Evolutionary conservation across 2,888 invertebrate species (phyloP).

Genomic region (Encarsia formosa): DNA sequence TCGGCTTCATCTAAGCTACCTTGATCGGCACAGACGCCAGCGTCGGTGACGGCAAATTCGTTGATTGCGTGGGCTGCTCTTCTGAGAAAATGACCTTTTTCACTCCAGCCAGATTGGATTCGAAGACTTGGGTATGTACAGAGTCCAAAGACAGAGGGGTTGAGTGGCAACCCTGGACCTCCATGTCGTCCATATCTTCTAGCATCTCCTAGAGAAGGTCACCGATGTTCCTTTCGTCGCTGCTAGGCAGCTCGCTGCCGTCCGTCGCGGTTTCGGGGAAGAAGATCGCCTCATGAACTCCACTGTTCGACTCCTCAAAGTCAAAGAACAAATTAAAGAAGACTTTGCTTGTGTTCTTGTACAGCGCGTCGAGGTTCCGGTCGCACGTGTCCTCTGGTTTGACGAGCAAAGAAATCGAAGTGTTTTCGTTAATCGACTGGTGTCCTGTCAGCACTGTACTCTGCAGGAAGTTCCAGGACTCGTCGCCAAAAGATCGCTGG

Average conservation of each 20-base stretch:
- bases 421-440: not conserved
- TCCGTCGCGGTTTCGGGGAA: no score
- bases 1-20: not conserved
- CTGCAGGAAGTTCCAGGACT: conserved; percentile 15
- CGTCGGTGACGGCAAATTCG: no score
- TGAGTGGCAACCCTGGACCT: no score
- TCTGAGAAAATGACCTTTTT: not conserved
- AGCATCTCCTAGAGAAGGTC: not conserved
- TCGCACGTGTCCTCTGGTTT: not conserved
- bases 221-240: not conserved
- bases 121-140: not conserved
- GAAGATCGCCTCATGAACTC: no score
- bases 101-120: no score
- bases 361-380: conserved; percentile 10
- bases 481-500: no score
- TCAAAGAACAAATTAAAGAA: no score
- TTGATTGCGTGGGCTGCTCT: not conserved
- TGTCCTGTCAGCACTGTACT: conserved; percentile 11
- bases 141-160: no score
- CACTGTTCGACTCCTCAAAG: no score
- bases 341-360: not conserved
- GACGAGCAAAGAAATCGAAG: not conserved
- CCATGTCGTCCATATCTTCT: not conserved
- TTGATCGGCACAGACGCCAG: not conserved
- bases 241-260: not conserved